Evolutionary conservation across 2,888 invertebrate species (phyloP).

Genomic region (Drosophila aldrichi): DNA sequence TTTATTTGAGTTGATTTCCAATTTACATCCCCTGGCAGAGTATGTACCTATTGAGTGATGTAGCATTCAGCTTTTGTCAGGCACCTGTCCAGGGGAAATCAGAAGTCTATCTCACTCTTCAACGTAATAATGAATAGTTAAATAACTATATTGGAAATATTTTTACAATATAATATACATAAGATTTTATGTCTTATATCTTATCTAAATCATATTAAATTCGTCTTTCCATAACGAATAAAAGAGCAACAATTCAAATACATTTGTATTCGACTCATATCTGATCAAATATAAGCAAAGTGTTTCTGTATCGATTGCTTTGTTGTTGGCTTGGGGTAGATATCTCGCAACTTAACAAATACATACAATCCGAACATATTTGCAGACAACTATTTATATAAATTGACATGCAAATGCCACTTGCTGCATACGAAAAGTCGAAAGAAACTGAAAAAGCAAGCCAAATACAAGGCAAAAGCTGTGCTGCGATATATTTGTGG

Average conservation of each 20-base stretch:
- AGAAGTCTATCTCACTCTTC: too few species aligned
- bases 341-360: slow-evolving; percentile 21
- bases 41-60: too few species aligned
- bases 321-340: slow-evolving; percentile 2
- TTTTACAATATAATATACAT: too few species aligned
- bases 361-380: slow-evolving; percentile 7
- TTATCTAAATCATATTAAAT: neutral
- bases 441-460: neutral
- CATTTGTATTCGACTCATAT: neutral
- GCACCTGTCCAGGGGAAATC: too few species aligned
- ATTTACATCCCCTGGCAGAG: too few species aligned
- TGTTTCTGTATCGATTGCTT: neutral
- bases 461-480: neutral
- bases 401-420: slow-evolving; percentile 31
- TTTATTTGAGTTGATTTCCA: neutral
- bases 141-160: too few species aligned
- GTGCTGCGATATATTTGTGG: slow-evolving; percentile 14
- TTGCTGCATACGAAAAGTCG: slow-evolving; percentile 18
- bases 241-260: neutral
- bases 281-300: neutral
- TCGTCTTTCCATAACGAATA: neutral
- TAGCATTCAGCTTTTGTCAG: too few species aligned
- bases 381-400: slow-evolving; percentile 9
- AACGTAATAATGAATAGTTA: too few species aligned
- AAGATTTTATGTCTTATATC: too few species aligned